Evolutionary conservation across 2,888 invertebrate genomes (phyloP), one percentile per base, ranked within the genome.

Genomic region (Heliothis peltigera): DNA sequence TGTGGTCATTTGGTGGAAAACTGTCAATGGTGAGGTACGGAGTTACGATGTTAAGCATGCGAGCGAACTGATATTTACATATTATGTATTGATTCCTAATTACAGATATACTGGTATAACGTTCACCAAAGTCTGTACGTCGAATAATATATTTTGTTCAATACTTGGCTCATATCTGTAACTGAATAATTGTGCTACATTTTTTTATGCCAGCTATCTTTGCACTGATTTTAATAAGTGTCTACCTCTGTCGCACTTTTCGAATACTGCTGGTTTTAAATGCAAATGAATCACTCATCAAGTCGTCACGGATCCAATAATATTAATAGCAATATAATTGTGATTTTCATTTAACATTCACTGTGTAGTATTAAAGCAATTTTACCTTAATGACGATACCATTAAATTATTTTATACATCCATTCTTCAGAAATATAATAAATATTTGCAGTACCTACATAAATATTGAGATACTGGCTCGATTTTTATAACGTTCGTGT

Each of bases 281-380:
- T 57, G 22, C 28, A 53, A 69, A 69, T 70, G 46, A 47, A 18
- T 65, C n/a, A 42, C 28, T 39, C 35, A 52, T 52, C 28, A 8
- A 4, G 32, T 39, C 35, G 43, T 47, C 28, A 8, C 4, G 32
- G 32, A 5, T 21, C 15, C 52, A 66, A 60, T 60, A n/a, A 72
- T 66, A 39, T 55, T 72, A 3, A 72, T 47, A 60, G 12, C 42
- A 51, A 59, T 47, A 10, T 54, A 64, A 57, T 49, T 70, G 15
- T 54, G 18, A 70, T 46, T 54, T 54, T 52, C 32, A 46, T 63
- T 58, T 49, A 71, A 52, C 12, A 54, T 21, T 39, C 22, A 21
- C 6, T 6, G 18, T 54, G 49, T 43, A 59, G 35, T 46, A 53
- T 55, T 12, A 54, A 52, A 60, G 22, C 43, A 18, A 28, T 32